A percentile compares a stretch with the other conserved stretches of the same genome.
Evolutionary conservation across 2,113 vertebrate genomes (phyloP).

Genomic region (Oryzias celebensis): DNA sequence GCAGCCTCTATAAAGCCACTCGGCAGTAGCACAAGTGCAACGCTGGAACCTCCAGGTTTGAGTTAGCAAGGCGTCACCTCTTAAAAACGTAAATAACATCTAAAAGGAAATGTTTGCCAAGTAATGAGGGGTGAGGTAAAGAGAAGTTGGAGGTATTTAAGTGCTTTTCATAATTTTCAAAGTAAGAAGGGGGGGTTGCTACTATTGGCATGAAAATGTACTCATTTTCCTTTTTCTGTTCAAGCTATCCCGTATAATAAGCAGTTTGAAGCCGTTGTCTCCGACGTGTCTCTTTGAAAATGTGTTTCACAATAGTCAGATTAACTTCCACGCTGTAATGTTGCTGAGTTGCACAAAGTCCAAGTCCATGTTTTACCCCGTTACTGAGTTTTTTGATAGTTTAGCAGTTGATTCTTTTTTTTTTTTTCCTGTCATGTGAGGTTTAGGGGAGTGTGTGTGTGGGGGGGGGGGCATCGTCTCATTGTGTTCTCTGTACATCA

Average conservation of each 20-base stretch:
- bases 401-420: too few relatives aligned
- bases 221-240: slow-evolving; percentile 23
- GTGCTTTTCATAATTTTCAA: slow-evolving; percentile 62
- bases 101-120: slow-evolving; percentile 67
- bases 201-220: slow-evolving; percentile 22
- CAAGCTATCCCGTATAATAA: slow-evolving; percentile 23
- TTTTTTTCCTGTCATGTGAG: too few relatives aligned
- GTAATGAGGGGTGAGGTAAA: slow-evolving; percentile 46
- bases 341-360: too few relatives aligned
- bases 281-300: too few relatives aligned
- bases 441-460: too few relatives aligned
- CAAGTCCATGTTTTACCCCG: too few relatives aligned
- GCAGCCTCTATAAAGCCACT: slow-evolving; percentile 53
- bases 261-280: neutral
- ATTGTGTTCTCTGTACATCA: too few relatives aligned
- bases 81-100: slow-evolving; percentile 72
- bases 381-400: too few relatives aligned
- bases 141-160: slow-evolving; percentile 61
- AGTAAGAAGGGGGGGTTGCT: slow-evolving; percentile 37
- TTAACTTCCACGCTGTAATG: too few relatives aligned
- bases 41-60: slow-evolving; percentile 51
- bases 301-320: too few relatives aligned
- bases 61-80: slow-evolving; percentile 59
- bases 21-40: slow-evolving; percentile 65
- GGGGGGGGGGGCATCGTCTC: too few relatives aligned